A percentile compares a stretch with the other conserved stretches of the same genome.
Conservation (phyloP, 1,140 invertebrate species). For the Caenorhabditis inopinata region DNA sequence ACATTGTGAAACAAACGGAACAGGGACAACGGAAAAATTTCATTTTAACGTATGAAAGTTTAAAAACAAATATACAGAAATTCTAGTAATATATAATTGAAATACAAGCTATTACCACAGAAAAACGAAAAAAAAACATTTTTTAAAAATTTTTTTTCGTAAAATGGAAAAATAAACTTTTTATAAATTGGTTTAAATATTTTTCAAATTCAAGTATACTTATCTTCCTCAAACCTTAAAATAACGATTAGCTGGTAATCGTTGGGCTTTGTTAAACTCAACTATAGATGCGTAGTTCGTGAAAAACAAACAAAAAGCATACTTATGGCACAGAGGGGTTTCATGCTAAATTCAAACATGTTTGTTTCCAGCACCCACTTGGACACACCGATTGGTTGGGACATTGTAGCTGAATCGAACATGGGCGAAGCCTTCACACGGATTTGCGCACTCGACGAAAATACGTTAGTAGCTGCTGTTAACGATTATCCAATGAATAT, state of each 20-base stretch:
- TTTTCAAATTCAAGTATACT: no score
- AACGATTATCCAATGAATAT: constrained; percentile 59
- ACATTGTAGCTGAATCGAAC: constrained; percentile 51
- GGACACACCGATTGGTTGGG: constrained; percentile 60
- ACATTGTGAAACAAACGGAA: constrained; percentile 54
- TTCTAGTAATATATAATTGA: no score
- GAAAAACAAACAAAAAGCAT: no score
- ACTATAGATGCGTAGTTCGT: no score
- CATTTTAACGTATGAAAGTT: not conserved
- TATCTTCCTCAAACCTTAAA: no score
- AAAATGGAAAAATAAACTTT: not conserved
- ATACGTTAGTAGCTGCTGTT: constrained; percentile 57
- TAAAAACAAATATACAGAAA: no score
- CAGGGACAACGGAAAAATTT: not conserved
- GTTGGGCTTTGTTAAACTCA: no score
- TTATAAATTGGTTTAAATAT: no score
- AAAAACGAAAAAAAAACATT: not conserved
- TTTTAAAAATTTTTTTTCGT: not conserved
- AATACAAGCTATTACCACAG: no score
- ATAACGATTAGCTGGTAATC: no score
- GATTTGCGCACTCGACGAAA: constrained; percentile 54
- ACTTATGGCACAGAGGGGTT: no score
- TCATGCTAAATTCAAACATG: not conserved
- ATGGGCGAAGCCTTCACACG: constrained; percentile 58
- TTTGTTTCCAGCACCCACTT: constrained; percentile 20